Evolutionary conservation across 2,888 invertebrate species (phyloP).

Genomic region (Chrysotoxum bicinctum): DNA sequence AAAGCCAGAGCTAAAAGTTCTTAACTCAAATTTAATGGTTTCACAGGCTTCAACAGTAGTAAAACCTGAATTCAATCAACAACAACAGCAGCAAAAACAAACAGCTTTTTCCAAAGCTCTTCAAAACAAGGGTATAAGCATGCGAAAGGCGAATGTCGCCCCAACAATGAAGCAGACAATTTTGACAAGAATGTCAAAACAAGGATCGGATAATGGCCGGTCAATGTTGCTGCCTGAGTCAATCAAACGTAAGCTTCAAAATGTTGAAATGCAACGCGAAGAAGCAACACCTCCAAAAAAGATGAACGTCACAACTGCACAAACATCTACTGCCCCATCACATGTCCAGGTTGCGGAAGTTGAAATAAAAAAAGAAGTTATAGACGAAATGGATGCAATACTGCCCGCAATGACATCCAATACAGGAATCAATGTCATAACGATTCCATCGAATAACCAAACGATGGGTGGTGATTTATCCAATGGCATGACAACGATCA

Average conservation of each 20-base stretch:
- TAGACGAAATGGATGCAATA: conserved; percentile 66
- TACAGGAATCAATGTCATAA: conserved; percentile 78
- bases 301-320: neutral
- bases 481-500: conserved; percentile 74
- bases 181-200: conserved; percentile 13
- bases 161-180: conserved; percentile 28
- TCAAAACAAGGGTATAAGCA: conserved; percentile 79
- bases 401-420: conserved; percentile 34
- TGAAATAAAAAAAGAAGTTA: conserved; percentile 78
- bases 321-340: conserved; percentile 35
- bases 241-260: conserved; percentile 49
- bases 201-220: neutral
- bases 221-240: conserved; percentile 12
- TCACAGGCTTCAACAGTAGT: conserved; percentile 5
- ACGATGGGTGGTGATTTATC: conserved; percentile 65
- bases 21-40: conserved; percentile 56
- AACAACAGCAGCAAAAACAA: conserved; percentile 25
- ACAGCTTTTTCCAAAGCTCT: conserved; percentile 74
- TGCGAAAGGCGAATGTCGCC: conserved; percentile 76
- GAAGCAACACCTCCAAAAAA: conserved; percentile 22
- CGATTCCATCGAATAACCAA: conserved; percentile 76
- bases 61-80: conserved; percentile 27
- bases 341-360: conserved; percentile 74
- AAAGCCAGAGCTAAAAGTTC: conserved; percentile 48
- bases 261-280: conserved; percentile 28